A percentile compares a stretch with the other conserved stretches of the same genome.
phyloP scores from a whole-genome alignment of 1,140 invertebrate species.

The Holotrichia oblita region DNA sequence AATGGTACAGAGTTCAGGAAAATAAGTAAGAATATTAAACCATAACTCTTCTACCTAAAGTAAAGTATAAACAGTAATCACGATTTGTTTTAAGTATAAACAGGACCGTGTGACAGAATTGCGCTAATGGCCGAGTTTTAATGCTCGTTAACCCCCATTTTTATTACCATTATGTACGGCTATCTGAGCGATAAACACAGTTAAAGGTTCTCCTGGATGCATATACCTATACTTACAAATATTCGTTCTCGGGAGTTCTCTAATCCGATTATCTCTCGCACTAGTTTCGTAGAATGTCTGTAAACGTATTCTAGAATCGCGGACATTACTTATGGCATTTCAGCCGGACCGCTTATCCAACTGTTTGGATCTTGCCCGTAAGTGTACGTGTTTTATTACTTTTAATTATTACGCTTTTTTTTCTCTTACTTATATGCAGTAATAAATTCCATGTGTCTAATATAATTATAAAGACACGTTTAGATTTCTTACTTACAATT shows the following conservation, averaged over 20 bases:
- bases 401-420: too few relatives aligned
- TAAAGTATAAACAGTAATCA: slow-evolving; percentile 39
- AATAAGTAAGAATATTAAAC: too few relatives aligned
- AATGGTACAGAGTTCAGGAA: too few relatives aligned
- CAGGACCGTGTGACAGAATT: slow-evolving; percentile 35
- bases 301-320: slow-evolving; percentile 15
- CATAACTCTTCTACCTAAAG: slow-evolving; percentile 28
- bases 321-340: neutral
- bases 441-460: too few relatives aligned
- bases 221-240: slow-evolving; percentile 29
- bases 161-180: slow-evolving; percentile 41
- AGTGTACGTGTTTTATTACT: too few relatives aligned
- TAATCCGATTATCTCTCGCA: slow-evolving; percentile 22
- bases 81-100: slow-evolving; percentile 41
- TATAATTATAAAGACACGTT: too few relatives aligned
- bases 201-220: slow-evolving; percentile 37
- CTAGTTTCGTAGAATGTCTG: neutral
- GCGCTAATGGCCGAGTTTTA: slow-evolving; percentile 41
- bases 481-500: too few relatives aligned
- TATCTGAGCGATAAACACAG: slow-evolving; percentile 38
- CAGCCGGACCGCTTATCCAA: slow-evolving; percentile 10
- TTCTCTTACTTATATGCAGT: too few relatives aligned
- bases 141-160: slow-evolving; percentile 42
- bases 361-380: slow-evolving; percentile 15
- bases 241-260: slow-evolving; percentile 20